These are phyloP conservation scores for Ifrita kowaldi DNA, from an alignment of 2,113 vertebrate species.

Conservation along the genomic window DNA sequence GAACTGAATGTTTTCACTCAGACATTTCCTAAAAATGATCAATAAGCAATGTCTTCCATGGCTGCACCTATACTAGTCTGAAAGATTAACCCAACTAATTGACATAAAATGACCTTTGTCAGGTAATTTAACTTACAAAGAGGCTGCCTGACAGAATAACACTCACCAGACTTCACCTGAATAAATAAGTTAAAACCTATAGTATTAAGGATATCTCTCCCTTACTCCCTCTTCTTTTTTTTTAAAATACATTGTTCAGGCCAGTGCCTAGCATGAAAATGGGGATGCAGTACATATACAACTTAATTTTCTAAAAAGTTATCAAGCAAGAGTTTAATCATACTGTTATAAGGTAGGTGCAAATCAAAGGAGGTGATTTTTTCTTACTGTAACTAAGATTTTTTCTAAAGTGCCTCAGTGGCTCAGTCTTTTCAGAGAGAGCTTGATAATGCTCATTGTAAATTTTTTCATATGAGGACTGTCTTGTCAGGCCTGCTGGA, in stretches of 20 bases:
- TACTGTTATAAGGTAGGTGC: background rate
- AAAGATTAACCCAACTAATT: background rate
- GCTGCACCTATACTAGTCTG: background rate
- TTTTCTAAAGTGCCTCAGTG: background rate
- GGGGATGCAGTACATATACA: background rate
- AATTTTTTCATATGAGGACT: background rate
- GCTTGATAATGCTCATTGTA: background rate
- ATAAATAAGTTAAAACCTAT: background rate
- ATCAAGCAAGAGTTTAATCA: background rate
- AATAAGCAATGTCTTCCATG: background rate
- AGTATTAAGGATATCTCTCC: background rate
- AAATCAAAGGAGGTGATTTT: background rate
- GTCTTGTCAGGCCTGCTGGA: background rate
- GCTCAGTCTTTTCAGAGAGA: background rate
- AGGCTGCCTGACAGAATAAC: background rate
- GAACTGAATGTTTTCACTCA: background rate
- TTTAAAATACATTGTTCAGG: background rate
- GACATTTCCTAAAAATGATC: background rate
- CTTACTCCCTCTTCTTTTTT: accelerated
- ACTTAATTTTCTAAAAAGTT: background rate
- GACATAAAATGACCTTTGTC: background rate
- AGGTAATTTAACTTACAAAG: background rate
- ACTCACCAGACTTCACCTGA: background rate
- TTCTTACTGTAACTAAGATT: background rate
- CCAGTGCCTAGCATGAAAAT: background rate